A percentile compares a stretch with the other conserved stretches of the same genome.
Conservation (phyloP, 2,888 invertebrate species). For the Lacanobia wlatinum region DNA sequence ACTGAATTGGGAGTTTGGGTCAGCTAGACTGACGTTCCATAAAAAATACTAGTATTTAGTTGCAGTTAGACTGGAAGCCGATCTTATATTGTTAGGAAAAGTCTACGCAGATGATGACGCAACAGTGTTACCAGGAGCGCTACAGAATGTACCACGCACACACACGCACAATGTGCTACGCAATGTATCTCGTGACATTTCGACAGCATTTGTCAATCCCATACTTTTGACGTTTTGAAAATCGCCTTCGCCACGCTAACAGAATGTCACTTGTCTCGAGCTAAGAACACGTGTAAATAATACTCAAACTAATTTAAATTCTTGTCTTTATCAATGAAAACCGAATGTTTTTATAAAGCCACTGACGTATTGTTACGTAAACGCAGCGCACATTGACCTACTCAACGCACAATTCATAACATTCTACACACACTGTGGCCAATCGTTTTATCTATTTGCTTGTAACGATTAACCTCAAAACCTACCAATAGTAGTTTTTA, state of each 20-base stretch:
- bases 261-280: too few species aligned
- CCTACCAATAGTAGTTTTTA: neutral
- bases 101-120: neutral
- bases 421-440: constrained; percentile 25
- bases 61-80: too few species aligned
- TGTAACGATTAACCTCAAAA: constrained; percentile 31
- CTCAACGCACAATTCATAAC: constrained; percentile 29
- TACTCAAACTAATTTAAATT: neutral
- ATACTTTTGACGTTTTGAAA: too few species aligned
- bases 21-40: neutral
- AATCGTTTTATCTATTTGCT: constrained; percentile 9
- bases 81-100: too few species aligned
- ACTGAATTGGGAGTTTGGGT: neutral
- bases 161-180: too few species aligned
- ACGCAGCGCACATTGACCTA: constrained; percentile 41
- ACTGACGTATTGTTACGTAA: constrained; percentile 41
- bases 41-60: neutral
- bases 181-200: too few species aligned
- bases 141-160: too few species aligned
- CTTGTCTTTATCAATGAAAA: constrained; percentile 19
- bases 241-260: too few species aligned
- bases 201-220: too few species aligned
- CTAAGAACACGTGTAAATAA: neutral
- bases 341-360: constrained; percentile 19
- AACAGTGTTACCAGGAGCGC: neutral